These are phyloP conservation scores for Marmota monax DNA, from an alignment of 2,113 vertebrate species.

Conservation along the genomic window DNA sequence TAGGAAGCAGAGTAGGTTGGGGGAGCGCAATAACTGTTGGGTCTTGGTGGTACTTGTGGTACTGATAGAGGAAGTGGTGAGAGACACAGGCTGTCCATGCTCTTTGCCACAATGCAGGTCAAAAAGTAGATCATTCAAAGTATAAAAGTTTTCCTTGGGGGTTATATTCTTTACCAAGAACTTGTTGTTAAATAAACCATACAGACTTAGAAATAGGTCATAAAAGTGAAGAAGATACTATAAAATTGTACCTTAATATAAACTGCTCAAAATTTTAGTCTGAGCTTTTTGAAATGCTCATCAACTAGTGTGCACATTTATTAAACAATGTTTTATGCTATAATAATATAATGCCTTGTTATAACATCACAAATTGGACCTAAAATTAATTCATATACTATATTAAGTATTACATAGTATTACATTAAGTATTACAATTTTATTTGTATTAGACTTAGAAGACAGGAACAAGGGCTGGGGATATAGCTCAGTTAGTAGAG, in stretches of 20 bases:
- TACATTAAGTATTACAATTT: too few relatives aligned
- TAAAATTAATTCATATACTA: slow-evolving; percentile 5
- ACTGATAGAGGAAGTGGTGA: slow-evolving; percentile 17
- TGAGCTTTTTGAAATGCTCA: slow-evolving; percentile 12
- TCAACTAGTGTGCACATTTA: slow-evolving; percentile 23
- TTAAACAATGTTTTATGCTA: slow-evolving; percentile 1
- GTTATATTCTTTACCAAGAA: slow-evolving; percentile 34
- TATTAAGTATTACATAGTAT: slow-evolving; percentile 17
- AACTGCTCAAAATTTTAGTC: slow-evolving; percentile 32
- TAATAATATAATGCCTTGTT: neutral
- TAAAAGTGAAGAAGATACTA: slow-evolving; percentile 20
- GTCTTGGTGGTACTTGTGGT: neutral
- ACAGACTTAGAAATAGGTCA: neutral
- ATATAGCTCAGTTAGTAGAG: too few relatives aligned
- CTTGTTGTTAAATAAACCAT: neutral
- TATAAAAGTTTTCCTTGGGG: neutral
- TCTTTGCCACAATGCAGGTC: neutral
- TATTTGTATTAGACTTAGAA: slow-evolving; percentile 14
- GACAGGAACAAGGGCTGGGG: neutral
- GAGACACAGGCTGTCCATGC: neutral
- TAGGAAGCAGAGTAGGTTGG: neutral
- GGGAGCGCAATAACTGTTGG: neutral
- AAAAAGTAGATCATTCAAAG: slow-evolving; percentile 43
- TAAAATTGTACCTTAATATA: neutral
- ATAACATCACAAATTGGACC: neutral